phyloP scores from a whole-genome alignment of 2,113 vertebrate species.

The Odocoileus virginianus region DNA sequence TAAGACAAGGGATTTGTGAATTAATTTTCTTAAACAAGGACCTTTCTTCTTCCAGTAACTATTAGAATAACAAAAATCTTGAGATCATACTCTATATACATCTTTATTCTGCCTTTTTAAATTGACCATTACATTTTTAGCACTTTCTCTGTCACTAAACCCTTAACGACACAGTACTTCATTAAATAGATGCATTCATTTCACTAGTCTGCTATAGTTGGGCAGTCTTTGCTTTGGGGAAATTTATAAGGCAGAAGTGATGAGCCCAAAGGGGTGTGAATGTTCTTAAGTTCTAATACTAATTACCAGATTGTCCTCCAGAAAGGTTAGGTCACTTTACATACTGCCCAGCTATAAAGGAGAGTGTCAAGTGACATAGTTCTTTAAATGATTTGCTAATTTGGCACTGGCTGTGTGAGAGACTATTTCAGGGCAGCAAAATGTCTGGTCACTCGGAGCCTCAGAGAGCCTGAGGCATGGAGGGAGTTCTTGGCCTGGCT shows the following conservation, averaged over 20 bases:
- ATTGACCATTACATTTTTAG: neutral
- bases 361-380: neutral
- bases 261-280: neutral
- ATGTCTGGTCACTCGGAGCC: neutral
- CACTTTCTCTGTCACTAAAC: neutral
- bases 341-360: neutral
- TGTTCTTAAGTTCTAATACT: neutral
- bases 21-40: constrained; percentile 16
- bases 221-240: neutral
- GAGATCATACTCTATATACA: neutral
- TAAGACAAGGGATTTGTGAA: neutral
- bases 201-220: neutral
- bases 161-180: neutral
- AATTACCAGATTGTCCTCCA: constrained; percentile 6
- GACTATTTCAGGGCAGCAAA: neutral
- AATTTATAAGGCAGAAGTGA: neutral
- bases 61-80: constrained; percentile 7
- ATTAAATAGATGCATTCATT: neutral
- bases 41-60: neutral
- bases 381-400: neutral
- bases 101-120: neutral
- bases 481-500: neutral
- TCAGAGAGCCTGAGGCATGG: neutral
- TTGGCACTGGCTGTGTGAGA: neutral
- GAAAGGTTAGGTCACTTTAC: neutral